Evolutionary conservation across 1,140 invertebrate species (phyloP), one percentile per base, ranked within the genome.

Genomic region (Aphidius ervi): DNA sequence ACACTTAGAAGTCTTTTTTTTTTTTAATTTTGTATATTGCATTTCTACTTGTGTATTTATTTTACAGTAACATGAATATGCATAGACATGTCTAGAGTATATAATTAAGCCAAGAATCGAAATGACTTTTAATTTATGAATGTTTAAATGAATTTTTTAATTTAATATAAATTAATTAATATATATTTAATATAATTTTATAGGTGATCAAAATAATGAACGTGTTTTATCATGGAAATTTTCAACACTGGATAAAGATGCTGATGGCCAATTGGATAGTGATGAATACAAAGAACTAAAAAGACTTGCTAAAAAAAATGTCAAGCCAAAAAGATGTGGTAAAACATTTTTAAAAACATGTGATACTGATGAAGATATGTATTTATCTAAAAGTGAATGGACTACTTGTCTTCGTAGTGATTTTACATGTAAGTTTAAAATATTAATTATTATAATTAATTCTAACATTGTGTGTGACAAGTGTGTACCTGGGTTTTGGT

Each of bases 141-240:
- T 42, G 5, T 7, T 20, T 23, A 31, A 3, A 47, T 47, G 47
- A n/a, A 52, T 42, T 40, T 23, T 23, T 56, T 8, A 56, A 61
- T 37, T 61, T 49, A 43, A 39, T 5, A 45, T 37, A 43, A 54
- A 39, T 31, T 10, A 8, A 50, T 56, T 59, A 55, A 47, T 58
- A 6, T 56, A 7, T 54, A 48, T 37, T 50, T 61, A n/a, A 46
- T 62, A 46, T 62, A 31, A 31, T 31, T 31, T 46, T 5, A 42
- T 55, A 76, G 78, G 71, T 7, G 78, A 79, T 20, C 77, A 79
- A 55, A 75, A 78, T 45, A 68, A 74, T 6, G 75, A 75, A 41
- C 71, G 71, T 2, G 88, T 92, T 0, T 70, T 94, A 7, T 86
- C 89, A 49, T 97, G 94, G 94, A 96, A 97, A 75, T 97, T 96